These are phyloP conservation scores for Eumacrocentrus americanus DNA, from an alignment of 2,888 invertebrate species.

Conservation along the genomic window DNA sequence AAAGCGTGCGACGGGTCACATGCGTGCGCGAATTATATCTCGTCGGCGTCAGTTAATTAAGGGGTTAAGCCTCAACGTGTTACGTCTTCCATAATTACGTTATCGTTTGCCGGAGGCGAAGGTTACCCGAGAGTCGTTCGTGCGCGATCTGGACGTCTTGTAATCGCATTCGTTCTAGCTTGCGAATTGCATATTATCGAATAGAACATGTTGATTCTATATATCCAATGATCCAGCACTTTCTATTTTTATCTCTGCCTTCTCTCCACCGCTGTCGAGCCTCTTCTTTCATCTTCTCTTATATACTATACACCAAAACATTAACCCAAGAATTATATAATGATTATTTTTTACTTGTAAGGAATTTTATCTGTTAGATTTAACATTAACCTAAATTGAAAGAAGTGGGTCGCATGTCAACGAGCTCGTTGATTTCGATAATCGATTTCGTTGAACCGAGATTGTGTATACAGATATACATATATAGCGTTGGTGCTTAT, in stretches of 20 bases:
- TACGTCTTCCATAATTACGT: constrained; percentile 35
- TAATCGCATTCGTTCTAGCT: constrained; percentile 2
- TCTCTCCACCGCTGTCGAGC: no score
- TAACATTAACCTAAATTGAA: constrained; percentile 22
- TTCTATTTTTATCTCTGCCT: constrained; percentile 16
- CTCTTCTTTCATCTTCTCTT: neutral
- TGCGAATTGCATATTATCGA: constrained; percentile 12
- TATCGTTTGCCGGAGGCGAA: constrained; percentile 32
- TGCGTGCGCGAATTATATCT: no score
- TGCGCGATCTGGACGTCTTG: neutral
- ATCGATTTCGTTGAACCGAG: constrained; percentile 28
- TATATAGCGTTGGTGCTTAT: neutral
- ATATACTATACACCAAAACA: neutral
- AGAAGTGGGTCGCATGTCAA: constrained; percentile 16
- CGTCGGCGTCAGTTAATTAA: no score
- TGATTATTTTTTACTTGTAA: neutral
- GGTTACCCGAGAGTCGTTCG: constrained; percentile 35
- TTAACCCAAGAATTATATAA: neutral
- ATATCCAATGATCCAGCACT: constrained; percentile 2
- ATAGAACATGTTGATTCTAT: neutral
- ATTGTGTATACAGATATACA: neutral
- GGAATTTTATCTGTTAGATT: neutral
- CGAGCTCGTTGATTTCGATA: constrained; percentile 26
- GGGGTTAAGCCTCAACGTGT: constrained; percentile 16
- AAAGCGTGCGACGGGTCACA: no score